Conservation (phyloP, 2,888 invertebrate species). For the Ophion ventricosus region DNA sequence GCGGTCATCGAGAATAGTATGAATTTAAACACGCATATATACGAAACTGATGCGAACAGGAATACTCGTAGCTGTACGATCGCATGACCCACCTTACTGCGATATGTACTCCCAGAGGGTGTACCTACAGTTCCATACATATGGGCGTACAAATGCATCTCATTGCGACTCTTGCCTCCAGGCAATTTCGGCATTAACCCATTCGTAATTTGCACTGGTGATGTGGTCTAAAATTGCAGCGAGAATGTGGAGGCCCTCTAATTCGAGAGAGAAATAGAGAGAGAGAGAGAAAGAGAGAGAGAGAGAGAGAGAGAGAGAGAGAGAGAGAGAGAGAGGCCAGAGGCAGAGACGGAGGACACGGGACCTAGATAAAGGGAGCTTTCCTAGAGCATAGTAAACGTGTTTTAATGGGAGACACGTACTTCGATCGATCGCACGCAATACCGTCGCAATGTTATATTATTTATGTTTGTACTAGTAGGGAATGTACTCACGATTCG, state of each 20-base stretch:
- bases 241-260: neutral
- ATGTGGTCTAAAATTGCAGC: constrained; percentile 4
- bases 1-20: constrained; percentile 12
- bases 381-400: neutral
- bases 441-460: neutral
- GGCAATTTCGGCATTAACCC: constrained; percentile 26
- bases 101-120: constrained; percentile 22
- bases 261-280: neutral
- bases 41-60: neutral
- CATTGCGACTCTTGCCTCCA: neutral
- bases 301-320: neutral
- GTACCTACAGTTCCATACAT: neutral
- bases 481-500: too few relatives aligned
- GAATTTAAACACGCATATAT: constrained; percentile 7
- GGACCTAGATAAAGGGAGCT: neutral
- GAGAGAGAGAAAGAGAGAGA: neutral
- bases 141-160: constrained; percentile 24
- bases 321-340: neutral
- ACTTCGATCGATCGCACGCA: neutral
- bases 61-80: constrained; percentile 15
- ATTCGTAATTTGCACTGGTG: constrained; percentile 28
- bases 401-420: constrained; percentile 5
- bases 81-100: constrained; percentile 25
- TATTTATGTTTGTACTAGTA: too few relatives aligned
- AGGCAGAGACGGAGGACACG: neutral